phyloP scores from a whole-genome alignment of 2,888 invertebrate species.

The Cheilosia pagana region DNA sequence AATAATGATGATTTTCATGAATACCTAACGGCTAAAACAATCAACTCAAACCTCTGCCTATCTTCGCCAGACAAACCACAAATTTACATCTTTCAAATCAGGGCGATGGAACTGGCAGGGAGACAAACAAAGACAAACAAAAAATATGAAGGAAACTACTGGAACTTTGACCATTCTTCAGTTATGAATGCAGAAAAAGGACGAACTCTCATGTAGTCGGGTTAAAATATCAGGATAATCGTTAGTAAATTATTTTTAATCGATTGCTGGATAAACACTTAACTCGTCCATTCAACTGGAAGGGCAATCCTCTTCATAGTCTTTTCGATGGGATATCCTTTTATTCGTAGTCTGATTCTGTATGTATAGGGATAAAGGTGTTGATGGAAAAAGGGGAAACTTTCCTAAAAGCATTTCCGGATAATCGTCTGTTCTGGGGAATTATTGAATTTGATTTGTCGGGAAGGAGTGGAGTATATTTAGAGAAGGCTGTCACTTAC shows the following conservation, averaged over 20 bases:
- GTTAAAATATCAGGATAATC: conserved; percentile 56
- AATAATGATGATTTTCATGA: conserved; percentile 79
- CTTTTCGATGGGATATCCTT: conserved; percentile 47
- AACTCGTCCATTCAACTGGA: conserved; percentile 64
- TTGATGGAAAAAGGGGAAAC: conserved; percentile 35
- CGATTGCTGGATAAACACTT: conserved; percentile 73
- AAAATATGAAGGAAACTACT: background rate
- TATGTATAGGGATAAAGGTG: conserved; percentile 42
- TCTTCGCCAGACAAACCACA: conserved; percentile 41
- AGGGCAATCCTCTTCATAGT: conserved; percentile 48
- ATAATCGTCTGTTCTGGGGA: conserved; percentile 69
- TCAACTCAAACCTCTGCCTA: conserved; percentile 35
- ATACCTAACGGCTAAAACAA: conserved; percentile 71
- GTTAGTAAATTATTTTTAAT: conserved; percentile 75
- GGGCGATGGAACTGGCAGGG: conserved; percentile 32
- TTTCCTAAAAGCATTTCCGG: conserved; percentile 70
- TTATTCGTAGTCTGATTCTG: background rate
- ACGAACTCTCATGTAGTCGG: background rate
- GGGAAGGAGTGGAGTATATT: no score
- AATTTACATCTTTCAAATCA: conserved; percentile 64
- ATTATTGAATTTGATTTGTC: conserved; percentile 72
- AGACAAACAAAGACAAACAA: conserved; percentile 6
- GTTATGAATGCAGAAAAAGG: background rate
- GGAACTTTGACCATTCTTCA: background rate
- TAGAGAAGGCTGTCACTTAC: no score